phyloP scores from a whole-genome alignment of 2,797 vertebrate genomes.

The Astyanax mexicanus region DNA sequence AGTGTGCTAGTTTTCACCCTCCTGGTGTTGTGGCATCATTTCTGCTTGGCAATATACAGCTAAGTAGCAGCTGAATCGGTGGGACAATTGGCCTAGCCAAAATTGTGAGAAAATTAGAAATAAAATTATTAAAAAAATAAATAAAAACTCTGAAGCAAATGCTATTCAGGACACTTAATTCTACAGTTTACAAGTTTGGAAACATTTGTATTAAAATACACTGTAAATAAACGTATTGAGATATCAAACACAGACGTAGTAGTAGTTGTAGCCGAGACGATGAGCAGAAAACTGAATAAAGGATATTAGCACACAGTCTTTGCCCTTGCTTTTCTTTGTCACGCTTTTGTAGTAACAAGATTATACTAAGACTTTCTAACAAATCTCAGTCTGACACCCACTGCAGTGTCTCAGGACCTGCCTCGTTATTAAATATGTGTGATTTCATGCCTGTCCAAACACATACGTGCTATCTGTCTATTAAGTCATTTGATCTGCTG shows the following conservation, averaged over 20 bases:
- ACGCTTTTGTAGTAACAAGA: conserved; percentile 9
- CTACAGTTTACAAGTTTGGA: background rate
- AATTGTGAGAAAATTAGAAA: too few species aligned
- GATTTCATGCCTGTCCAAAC: background rate
- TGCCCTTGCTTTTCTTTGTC: conserved; percentile 3
- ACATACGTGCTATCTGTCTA: background rate
- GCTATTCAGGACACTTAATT: too few species aligned
- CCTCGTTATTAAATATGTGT: background rate
- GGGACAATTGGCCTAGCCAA: too few species aligned
- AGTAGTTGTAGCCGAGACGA: background rate
- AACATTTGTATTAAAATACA: too few species aligned
- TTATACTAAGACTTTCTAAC: background rate
- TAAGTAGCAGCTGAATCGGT: too few species aligned
- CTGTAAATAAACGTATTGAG: too few species aligned
- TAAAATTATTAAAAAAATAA: background rate
- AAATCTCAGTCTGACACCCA: background rate
- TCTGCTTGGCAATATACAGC: too few species aligned
- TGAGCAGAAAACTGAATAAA: background rate
- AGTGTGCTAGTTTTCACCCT: too few species aligned
- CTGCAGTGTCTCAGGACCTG: background rate
- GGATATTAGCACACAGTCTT: background rate
- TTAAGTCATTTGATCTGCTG: background rate
- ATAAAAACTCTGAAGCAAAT: too few species aligned
- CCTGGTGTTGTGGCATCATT: too few species aligned
- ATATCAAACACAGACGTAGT: too few species aligned